A percentile compares a stretch with the other conserved stretches of the same genome.
Conservation (phyloP, 1,140 invertebrate species). For the Anthonomus grandis region DNA sequence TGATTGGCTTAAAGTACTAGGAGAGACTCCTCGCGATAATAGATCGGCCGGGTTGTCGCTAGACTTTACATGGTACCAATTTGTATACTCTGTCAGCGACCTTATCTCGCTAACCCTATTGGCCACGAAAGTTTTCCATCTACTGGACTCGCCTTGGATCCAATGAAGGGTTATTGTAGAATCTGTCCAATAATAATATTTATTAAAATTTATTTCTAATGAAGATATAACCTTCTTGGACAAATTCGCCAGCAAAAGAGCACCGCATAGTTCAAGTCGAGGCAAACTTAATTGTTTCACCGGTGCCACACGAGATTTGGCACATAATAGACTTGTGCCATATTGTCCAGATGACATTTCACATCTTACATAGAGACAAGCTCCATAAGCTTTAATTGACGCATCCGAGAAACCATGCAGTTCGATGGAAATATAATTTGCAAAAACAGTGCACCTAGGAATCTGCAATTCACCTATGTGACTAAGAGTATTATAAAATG, state of each 20-base stretch:
- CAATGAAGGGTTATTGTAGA: too few species aligned
- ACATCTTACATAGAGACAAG: slow-evolving; percentile 4
- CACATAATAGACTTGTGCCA: neutral
- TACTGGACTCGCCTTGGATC: too few species aligned
- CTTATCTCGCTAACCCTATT: slow-evolving; percentile 47
- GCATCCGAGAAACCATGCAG: slow-evolving; percentile 9
- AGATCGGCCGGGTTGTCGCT: too few species aligned
- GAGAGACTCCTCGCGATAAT: slow-evolving; percentile 42
- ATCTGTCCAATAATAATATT: too few species aligned
- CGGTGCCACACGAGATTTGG: slow-evolving; percentile 12
- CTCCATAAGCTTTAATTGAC: slow-evolving; percentile 6
- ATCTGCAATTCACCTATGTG: neutral
- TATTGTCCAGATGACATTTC: neutral
- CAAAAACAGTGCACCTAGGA: neutral
- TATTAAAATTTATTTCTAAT: neutral
- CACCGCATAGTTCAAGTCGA: slow-evolving; percentile 10
- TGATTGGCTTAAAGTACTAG: neutral
- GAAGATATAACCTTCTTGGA: neutral
- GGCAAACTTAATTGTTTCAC: slow-evolving; percentile 4
- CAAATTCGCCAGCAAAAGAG: neutral
- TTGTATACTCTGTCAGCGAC: slow-evolving; percentile 12
- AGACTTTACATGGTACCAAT: slow-evolving; percentile 44
- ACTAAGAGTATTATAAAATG: neutral
- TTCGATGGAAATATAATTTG: neutral
- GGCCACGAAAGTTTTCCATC: slow-evolving; percentile 43